A percentile compares a stretch with the other conserved stretches of the same genome.
Conservation (phyloP, 1,140 invertebrate genomes). For the Aphelenchoides avenae region DNA sequence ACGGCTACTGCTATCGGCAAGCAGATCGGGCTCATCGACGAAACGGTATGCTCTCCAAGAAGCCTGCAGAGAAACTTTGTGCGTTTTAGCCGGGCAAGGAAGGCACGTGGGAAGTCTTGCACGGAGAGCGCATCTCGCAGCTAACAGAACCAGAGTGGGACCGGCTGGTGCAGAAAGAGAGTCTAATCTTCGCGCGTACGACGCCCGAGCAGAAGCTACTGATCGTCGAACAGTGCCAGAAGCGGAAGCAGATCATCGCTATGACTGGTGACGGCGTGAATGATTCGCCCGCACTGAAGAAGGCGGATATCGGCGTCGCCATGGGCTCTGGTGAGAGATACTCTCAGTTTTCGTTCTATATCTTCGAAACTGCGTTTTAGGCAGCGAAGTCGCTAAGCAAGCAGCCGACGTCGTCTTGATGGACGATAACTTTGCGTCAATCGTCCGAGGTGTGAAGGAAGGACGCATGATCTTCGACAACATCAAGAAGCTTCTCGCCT, state of each 20-base stretch:
- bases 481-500: slow-evolving; percentile 62
- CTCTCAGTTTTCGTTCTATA: no score
- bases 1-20: slow-evolving; percentile 35
- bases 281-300: slow-evolving; percentile 75
- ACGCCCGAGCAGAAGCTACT: slow-evolving; percentile 77
- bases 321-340: slow-evolving; percentile 49
- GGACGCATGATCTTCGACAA: slow-evolving; percentile 62
- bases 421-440: slow-evolving; percentile 59
- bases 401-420: slow-evolving; percentile 61
- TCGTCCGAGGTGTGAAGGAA: slow-evolving; percentile 56
- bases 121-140: slow-evolving; percentile 46
- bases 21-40: slow-evolving; percentile 39
- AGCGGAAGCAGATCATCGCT: slow-evolving; percentile 72
- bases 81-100: no score
- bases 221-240: slow-evolving; percentile 76
- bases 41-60: slow-evolving; percentile 11
- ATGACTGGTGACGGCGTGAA: slow-evolving; percentile 80
- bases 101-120: slow-evolving; percentile 45
- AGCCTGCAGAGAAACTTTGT: no score
- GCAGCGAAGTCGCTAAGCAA: slow-evolving; percentile 47
- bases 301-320: slow-evolving; percentile 70
- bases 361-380: no score
- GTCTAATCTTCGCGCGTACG: slow-evolving; percentile 78
- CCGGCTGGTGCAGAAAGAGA: slow-evolving; percentile 65
- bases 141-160: slow-evolving; percentile 50